phyloP scores from a whole-genome alignment of 2,113 vertebrate species.

The Herpailurus yagouaroundi region DNA sequence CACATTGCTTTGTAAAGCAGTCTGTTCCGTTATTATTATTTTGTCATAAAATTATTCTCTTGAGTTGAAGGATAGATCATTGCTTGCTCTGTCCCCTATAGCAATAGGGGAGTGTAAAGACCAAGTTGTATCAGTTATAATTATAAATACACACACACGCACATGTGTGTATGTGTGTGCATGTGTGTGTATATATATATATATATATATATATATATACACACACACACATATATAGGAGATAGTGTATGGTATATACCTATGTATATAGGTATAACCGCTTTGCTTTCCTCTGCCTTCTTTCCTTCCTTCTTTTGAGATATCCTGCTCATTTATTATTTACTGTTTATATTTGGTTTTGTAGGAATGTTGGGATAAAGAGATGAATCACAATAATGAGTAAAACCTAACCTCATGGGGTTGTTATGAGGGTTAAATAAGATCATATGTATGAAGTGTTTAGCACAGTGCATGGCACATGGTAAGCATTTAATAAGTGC shows the following conservation, averaged over 20 bases:
- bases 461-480: background rate
- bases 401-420: background rate
- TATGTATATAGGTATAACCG: background rate
- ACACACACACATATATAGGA: no score
- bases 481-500: background rate
- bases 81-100: background rate
- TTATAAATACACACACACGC: background rate
- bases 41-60: slow-evolving; percentile 29
- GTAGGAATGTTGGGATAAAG: slow-evolving; percentile 23
- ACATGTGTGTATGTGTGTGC: background rate
- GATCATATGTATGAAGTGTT: background rate
- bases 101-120: background rate
- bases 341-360: slow-evolving; percentile 5
- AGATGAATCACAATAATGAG: background rate
- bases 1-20: background rate
- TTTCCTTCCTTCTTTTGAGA: background rate
- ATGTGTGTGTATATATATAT: background rate
- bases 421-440: slow-evolving; percentile 23
- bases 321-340: background rate
- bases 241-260: background rate
- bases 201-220: background rate
- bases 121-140: background rate
- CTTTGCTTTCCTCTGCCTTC: background rate
- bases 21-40: background rate
- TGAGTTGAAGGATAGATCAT: background rate